Conservation (phyloP, 2,888 invertebrate species). For the Limnephilus lunatus region DNA sequence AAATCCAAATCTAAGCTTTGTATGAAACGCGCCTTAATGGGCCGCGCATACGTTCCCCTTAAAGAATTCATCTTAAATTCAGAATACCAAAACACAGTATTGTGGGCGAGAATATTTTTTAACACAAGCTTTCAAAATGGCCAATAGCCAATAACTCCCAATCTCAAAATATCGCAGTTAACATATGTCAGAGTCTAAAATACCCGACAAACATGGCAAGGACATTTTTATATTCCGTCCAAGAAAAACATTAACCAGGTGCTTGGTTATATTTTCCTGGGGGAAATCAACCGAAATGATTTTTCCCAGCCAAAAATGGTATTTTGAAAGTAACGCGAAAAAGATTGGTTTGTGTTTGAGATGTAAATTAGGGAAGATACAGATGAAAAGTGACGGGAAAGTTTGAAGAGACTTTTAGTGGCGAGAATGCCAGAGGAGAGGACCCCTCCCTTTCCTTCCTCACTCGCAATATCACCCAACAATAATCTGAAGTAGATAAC, state of each 20-base stretch:
- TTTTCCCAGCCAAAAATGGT: not conserved
- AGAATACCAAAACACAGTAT: not conserved
- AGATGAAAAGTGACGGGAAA: slow-evolving; percentile 12
- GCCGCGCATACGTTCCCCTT: no score
- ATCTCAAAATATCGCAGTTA: not conserved
- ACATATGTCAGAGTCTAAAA: slow-evolving; percentile 21
- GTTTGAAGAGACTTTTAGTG: slow-evolving; percentile 5
- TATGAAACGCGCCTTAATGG: no score
- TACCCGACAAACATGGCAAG: slow-evolving; percentile 12
- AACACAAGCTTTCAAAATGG: slow-evolving; percentile 19
- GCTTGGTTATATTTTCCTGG: slow-evolving; percentile 11
- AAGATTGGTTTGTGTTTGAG: slow-evolving; percentile 34
- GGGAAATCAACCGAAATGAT: slow-evolving; percentile 31
- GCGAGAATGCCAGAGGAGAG: not conserved
- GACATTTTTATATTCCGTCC: slow-evolving; percentile 28
- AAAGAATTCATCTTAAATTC: no score
- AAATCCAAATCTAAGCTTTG: no score
- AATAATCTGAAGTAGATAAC: not conserved
- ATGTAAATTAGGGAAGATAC: slow-evolving; percentile 28
- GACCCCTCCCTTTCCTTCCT: no score
- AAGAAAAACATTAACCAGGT: slow-evolving; percentile 43
- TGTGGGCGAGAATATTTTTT: not conserved
- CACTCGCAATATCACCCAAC: no score
- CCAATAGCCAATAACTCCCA: not conserved
- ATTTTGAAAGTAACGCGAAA: slow-evolving; percentile 15